Percentiles rank a stretch among this genome's conserved stretches.
Evolutionary conservation across 2,888 invertebrate genomes (phyloP).

Genomic region (Polietes domitor): DNA sequence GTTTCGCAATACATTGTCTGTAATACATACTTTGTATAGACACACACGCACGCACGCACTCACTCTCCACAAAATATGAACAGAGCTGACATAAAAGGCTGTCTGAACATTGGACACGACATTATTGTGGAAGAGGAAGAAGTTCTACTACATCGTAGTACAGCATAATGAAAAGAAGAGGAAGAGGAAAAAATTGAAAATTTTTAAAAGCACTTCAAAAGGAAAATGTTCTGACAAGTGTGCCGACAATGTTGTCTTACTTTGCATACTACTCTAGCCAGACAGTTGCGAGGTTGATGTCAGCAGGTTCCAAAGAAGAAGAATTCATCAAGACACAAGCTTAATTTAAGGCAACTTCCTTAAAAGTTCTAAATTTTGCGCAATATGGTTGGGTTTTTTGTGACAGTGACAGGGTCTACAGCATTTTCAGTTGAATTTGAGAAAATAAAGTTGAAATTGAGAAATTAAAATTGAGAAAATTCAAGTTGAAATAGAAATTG

Average conservation of each 20-base stretch:
- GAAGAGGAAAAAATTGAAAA: slow-evolving; percentile 72
- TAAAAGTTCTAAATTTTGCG: too few relatives aligned
- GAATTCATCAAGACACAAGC: too few relatives aligned
- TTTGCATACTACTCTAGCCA: slow-evolving; percentile 72
- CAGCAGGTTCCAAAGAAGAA: too few relatives aligned
- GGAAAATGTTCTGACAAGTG: slow-evolving; percentile 72
- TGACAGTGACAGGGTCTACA: too few relatives aligned
- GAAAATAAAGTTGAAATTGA: too few relatives aligned
- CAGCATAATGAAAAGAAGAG: slow-evolving; percentile 68
- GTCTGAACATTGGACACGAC: slow-evolving; percentile 57
- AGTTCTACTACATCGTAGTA: background rate
- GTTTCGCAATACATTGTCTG: slow-evolving; percentile 36
- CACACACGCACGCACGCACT: slow-evolving; percentile 52
- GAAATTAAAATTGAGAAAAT: too few relatives aligned
- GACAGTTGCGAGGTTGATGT: background rate
- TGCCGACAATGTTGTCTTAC: slow-evolving; percentile 77
- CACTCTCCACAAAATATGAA: slow-evolving; percentile 70
- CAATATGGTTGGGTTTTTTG: too few relatives aligned
- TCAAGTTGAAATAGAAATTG: too few relatives aligned
- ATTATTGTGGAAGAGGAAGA: slow-evolving; percentile 38
- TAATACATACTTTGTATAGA: slow-evolving; percentile 3
- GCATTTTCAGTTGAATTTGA: too few relatives aligned
- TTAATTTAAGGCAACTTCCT: too few relatives aligned
- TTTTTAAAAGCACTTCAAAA: slow-evolving; percentile 72
- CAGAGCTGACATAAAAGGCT: slow-evolving; percentile 75